Base-by-base conservation (phyloP, 2,797 vertebrate genomes). In the Paedocypris micromegethes region DNA sequence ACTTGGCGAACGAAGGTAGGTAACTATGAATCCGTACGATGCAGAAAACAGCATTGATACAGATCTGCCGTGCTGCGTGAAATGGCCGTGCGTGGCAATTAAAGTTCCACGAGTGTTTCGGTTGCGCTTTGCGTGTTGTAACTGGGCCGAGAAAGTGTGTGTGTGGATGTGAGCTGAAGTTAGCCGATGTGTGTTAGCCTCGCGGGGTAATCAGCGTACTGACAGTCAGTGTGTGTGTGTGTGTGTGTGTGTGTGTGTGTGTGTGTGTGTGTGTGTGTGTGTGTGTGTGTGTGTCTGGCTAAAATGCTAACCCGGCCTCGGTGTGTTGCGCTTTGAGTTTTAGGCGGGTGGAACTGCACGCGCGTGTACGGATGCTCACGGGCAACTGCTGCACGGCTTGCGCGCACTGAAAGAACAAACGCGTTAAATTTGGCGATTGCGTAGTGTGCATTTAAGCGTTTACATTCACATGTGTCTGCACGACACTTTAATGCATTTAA, bases 1-100 rank as follows among this genome's bases (percentile, higher is more conserved):
- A 96, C 87, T 91, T 97, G 88, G 94, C 94, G 84, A 98, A 98
- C 92, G 95, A 98, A 97, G 95, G 95, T 97, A 95, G 91, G 91
- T 84, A 77, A 85, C 83, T 77, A 81, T 75, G 67, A 77, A 74
- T 67, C 50, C 45, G 58, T 74, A 72, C 83, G 80, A 79, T 83
- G 51, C 85, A 83, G 78, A 84, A 86, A 81, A 81, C 79, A 72
- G 76, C 75, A 65, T 6, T 40, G 60, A 63, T 60, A 72, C 70
- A 53, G 45, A 4, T 7, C 4, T 63, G 44, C 40, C 58, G 58
- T 72, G 9, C 48, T 5, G 57, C 58, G 9, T 50, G 40, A 53
- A 45, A 48, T 46, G 54, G 42, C 47, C 40, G 5, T 9, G 49
- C n/a, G 9, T 2, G 50, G 23, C 46, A 2, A 6, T 56, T 46